Conservation (phyloP, 2,888 invertebrate genomes). For the Anthoptus insignis region DNA sequence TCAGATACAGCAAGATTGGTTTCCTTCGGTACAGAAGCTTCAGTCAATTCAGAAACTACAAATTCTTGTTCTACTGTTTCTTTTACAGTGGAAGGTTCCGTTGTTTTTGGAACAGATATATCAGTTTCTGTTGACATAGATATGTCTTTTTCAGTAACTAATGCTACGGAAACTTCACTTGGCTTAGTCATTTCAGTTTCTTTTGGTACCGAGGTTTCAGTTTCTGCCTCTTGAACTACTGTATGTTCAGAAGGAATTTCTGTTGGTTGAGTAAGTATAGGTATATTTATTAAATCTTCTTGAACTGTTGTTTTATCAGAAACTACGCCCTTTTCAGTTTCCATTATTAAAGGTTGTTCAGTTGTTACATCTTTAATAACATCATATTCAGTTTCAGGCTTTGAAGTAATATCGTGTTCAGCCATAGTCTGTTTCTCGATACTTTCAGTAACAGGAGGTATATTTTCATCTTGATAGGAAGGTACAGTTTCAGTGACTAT, state of each 20-base stretch:
- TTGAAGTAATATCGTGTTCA: constrained; percentile 21
- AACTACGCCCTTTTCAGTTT: constrained; percentile 23
- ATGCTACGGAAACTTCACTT: constrained; percentile 14
- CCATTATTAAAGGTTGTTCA: background rate
- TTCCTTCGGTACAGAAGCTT: constrained; percentile 25
- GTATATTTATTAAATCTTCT: background rate
- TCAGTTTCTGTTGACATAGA: constrained; percentile 1
- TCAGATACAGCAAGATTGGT: constrained; percentile 2
- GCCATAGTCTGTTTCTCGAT: constrained; percentile 31
- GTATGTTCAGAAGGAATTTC: background rate
- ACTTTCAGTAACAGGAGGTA: constrained; percentile 11
- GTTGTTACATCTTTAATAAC: constrained; percentile 16
- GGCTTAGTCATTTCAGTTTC: constrained; percentile 23
- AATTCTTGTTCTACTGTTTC: constrained; percentile 8
- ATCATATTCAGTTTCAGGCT: constrained; percentile 10
- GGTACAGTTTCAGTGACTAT: background rate
- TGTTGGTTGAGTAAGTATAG: background rate
- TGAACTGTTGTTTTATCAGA: constrained; percentile 19
- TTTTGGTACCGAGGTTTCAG: constrained; percentile 16
- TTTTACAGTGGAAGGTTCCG: constrained; percentile 24
- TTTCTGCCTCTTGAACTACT: constrained; percentile 15
- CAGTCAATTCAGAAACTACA: constrained; percentile 8
- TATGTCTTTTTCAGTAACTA: constrained; percentile 8
- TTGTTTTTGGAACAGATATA: background rate
- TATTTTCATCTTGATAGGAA: constrained; percentile 12